Conservation (phyloP, 2,888 invertebrate species). For the Orthonychiurus folsomi region DNA sequence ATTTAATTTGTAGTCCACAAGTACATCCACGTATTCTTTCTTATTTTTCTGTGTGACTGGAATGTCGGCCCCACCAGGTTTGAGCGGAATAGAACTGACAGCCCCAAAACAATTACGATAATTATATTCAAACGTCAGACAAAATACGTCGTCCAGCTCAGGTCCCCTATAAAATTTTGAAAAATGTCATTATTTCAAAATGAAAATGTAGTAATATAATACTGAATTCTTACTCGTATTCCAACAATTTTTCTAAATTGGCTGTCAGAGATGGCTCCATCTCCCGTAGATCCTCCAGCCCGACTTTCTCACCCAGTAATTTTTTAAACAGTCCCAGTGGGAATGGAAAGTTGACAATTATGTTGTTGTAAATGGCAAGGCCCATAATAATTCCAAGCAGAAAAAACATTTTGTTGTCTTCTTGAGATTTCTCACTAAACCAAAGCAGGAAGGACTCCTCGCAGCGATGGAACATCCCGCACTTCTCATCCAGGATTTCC, state of each 20-base stretch:
- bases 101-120: too few species aligned
- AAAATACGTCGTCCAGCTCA: slow-evolving; percentile 76
- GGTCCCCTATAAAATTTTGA: too few species aligned
- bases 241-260: neutral
- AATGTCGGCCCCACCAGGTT: slow-evolving; percentile 64
- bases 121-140: slow-evolving; percentile 71
- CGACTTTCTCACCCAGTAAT: slow-evolving; percentile 67
- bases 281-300: slow-evolving; percentile 68
- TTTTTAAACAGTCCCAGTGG: slow-evolving; percentile 92
- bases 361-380: slow-evolving; percentile 91
- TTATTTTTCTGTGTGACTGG: slow-evolving; percentile 74
- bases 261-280: neutral
- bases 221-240: slow-evolving; percentile 3
- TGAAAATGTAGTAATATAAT: neutral
- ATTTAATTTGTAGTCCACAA: slow-evolving; percentile 79
- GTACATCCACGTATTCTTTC: slow-evolving; percentile 75
- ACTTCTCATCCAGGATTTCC: slow-evolving; percentile 88
- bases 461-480: slow-evolving; percentile 90
- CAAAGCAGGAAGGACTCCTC: slow-evolving; percentile 82
- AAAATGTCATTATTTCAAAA: too few species aligned
- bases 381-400: slow-evolving; percentile 80
- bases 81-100: slow-evolving; percentile 58
- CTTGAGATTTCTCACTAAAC: slow-evolving; percentile 78
- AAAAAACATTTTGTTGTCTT: slow-evolving; percentile 68
- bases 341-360: slow-evolving; percentile 88